phyloP scores from a whole-genome alignment of 2,888 invertebrate genomes.

The Allophyes oxyacanthae region DNA sequence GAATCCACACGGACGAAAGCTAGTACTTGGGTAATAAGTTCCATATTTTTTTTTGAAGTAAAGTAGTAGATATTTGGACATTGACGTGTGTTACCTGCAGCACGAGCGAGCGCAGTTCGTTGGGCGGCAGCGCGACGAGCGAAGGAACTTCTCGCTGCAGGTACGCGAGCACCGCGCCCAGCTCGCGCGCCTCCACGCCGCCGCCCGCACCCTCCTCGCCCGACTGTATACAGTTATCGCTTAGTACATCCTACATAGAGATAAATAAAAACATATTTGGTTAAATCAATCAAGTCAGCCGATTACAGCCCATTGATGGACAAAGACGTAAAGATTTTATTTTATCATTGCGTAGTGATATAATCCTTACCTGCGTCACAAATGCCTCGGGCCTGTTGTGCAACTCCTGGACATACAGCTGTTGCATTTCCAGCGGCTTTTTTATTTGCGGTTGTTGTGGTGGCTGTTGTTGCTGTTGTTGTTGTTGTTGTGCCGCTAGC shows the following conservation, averaged over 20 bases:
- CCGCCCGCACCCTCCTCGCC: conserved; percentile 80
- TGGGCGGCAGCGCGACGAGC: conserved; percentile 85
- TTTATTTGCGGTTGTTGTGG: conserved; percentile 55
- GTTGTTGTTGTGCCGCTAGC: conserved; percentile 69
- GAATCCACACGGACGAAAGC: no score
- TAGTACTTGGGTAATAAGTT: no score
- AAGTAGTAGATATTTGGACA: no score
- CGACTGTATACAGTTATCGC: conserved; percentile 51
- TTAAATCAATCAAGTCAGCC: no score
- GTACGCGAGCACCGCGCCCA: conserved; percentile 90
- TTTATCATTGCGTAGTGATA: neutral
- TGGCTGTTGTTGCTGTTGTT: conserved; percentile 69
- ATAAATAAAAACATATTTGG: no score
- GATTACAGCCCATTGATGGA: no score
- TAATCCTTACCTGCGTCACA: conserved; percentile 64
- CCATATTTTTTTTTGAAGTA: no score
- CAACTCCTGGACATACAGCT: conserved; percentile 73
- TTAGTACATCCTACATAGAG: no score
- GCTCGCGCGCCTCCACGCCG: conserved; percentile 84
- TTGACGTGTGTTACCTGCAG: conserved; percentile 73
- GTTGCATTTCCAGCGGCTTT: conserved; percentile 70
- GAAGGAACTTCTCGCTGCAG: conserved; percentile 89
- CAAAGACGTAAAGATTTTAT: no score
- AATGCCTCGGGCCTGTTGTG: conserved; percentile 75
- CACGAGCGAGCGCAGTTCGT: conserved; percentile 85